phyloP scores from a whole-genome alignment of 2,797 vertebrate genomes.

The Sebastes trivittatus region DNA sequence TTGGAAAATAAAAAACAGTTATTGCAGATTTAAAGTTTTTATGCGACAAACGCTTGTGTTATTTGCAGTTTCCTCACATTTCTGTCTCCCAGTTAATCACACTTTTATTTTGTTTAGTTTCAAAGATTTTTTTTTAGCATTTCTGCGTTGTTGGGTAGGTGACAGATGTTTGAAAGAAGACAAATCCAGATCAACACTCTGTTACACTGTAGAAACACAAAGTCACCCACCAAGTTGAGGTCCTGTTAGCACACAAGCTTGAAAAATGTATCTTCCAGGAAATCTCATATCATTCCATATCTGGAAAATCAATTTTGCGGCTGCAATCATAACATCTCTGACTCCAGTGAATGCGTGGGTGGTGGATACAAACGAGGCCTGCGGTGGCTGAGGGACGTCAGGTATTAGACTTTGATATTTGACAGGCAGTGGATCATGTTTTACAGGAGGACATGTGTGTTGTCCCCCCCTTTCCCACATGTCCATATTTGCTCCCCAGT shows the following conservation, averaged over 20 bases:
- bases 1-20: neutral
- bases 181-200: neutral
- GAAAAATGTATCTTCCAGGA: conserved; percentile 18
- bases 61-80: neutral
- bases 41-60: neutral
- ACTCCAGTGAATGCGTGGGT: conserved; percentile 38
- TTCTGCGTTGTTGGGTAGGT: neutral
- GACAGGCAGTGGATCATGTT: conserved; percentile 15
- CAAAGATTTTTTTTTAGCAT: neutral
- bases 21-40: neutral
- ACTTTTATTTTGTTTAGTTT: too few species aligned
- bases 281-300: conserved; percentile 35
- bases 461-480: neutral
- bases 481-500: neutral
- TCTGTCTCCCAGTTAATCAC: too few species aligned
- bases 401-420: conserved; percentile 21
- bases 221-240: neutral
- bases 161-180: neutral
- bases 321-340: conserved; percentile 24
- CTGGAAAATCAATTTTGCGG: conserved; percentile 48
- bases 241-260: neutral
- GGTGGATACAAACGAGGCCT: conserved; percentile 7
- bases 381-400: conserved; percentile 33
- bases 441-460: conserved; percentile 10
- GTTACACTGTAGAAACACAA: neutral